These are phyloP conservation scores for Cordylochernes scorpioides DNA, from an alignment of 2,888 invertebrate genomes.

Conservation along the genomic window DNA sequence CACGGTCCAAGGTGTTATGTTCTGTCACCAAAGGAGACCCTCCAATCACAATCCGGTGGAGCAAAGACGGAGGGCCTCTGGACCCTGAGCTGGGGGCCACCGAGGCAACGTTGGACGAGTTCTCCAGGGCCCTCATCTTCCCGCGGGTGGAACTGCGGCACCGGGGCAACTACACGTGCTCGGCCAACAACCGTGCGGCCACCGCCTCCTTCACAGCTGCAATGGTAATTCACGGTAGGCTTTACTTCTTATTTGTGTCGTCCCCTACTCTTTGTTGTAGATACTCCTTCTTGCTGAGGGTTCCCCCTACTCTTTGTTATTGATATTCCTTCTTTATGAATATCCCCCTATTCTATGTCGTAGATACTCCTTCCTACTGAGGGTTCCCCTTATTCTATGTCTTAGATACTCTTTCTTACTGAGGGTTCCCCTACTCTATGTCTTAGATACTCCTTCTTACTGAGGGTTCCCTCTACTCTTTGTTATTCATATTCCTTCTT, in stretches of 20 bases:
- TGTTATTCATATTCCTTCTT: too few relatives aligned
- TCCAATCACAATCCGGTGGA: constrained; percentile 20
- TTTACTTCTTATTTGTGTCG: constrained; percentile 4
- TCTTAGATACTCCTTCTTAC: too few relatives aligned
- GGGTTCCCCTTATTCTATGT: too few relatives aligned
- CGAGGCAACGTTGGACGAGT: constrained; percentile 15
- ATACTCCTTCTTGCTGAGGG: too few relatives aligned
- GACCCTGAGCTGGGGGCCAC: constrained; percentile 12
- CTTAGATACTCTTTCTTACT: too few relatives aligned
- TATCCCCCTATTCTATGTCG: too few relatives aligned
- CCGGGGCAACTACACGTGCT: constrained; percentile 20
- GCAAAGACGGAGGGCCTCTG: constrained; percentile 18
- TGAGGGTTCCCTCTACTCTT: too few relatives aligned
- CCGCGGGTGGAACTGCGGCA: constrained; percentile 18
- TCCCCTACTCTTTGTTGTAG: too few relatives aligned
- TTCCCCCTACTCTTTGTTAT: too few relatives aligned
- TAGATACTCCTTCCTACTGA: too few relatives aligned
- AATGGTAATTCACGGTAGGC: constrained; percentile 15
- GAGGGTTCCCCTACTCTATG: too few relatives aligned
- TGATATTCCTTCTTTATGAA: too few relatives aligned
- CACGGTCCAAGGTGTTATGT: constrained; percentile 22
- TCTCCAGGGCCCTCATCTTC: constrained; percentile 19
- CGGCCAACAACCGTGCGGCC: constrained; percentile 18
- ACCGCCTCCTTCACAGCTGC: constrained; percentile 18
- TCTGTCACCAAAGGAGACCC: constrained; percentile 21